phyloP scores from a whole-genome alignment of 2,113 vertebrate species.

The Procapra przewalskii region DNA sequence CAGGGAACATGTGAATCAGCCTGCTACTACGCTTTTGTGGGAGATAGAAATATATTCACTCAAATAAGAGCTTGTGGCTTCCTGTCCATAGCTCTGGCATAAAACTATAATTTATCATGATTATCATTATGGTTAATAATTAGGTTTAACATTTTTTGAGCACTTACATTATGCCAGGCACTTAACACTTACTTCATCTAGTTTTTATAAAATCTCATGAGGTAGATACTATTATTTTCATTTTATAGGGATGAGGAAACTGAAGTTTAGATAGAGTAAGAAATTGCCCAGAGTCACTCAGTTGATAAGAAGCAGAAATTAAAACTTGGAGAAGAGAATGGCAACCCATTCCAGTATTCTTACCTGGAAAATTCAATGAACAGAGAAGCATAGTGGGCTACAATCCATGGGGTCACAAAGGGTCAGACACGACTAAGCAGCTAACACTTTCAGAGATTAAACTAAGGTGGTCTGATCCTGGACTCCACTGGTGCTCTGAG shows the following conservation, averaged over 20 bases:
- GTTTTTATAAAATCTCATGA: background rate
- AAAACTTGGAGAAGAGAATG: background rate
- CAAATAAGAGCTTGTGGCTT: background rate
- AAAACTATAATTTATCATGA: background rate
- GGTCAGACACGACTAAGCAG: background rate
- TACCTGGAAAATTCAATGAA: background rate
- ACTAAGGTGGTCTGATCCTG: background rate
- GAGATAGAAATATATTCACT: background rate
- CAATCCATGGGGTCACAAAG: background rate
- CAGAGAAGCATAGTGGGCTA: background rate
- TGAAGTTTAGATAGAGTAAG: background rate
- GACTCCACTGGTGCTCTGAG: background rate
- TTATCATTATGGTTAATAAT: slow-evolving; percentile 2
- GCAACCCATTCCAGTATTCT: background rate
- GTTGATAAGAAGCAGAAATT: background rate
- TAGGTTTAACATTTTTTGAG: background rate
- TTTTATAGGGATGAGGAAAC: background rate
- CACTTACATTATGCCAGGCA: background rate
- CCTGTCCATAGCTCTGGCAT: background rate
- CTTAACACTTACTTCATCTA: background rate
- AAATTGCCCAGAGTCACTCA: background rate
- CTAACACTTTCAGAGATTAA: background rate
- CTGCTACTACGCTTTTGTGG: background rate
- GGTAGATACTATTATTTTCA: background rate
- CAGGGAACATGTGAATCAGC: background rate